Evolutionary conservation across 1,140 invertebrate genomes (phyloP).

Genomic region (Drosophila asahinai): DNA sequence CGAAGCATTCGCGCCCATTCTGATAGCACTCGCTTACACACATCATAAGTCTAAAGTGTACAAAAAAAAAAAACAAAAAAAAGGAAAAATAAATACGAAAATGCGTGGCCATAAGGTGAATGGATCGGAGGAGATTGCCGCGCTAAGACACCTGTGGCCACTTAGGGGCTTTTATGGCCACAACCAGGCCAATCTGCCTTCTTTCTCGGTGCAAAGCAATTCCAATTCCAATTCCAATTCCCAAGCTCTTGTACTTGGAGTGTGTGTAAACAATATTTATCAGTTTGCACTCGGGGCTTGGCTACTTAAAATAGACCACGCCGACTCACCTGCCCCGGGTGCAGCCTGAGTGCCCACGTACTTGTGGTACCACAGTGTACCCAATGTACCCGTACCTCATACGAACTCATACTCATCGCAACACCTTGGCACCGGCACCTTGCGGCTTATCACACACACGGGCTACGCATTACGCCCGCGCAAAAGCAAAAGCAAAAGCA

Average conservation of each 20-base stretch:
- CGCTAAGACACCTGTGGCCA: slow-evolving; percentile 59
- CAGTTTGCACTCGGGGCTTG: slow-evolving; percentile 53
- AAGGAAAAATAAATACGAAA: neutral
- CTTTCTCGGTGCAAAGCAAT: slow-evolving; percentile 71
- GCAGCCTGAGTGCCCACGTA: slow-evolving; percentile 44
- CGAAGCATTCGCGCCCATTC: slow-evolving; percentile 54
- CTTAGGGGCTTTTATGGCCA: slow-evolving; percentile 31
- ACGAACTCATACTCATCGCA: slow-evolving; percentile 11
- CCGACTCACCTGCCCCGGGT: slow-evolving; percentile 28
- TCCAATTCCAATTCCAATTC: slow-evolving; percentile 18
- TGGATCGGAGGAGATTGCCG: slow-evolving; percentile 41
- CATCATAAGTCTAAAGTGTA: slow-evolving; percentile 2
- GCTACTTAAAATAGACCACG: slow-evolving; percentile 58
- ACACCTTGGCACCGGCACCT: slow-evolving; percentile 37
- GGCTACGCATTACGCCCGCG: slow-evolving; percentile 66
- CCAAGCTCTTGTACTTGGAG: slow-evolving; percentile 35
- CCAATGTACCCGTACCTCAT: neutral
- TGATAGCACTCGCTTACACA: slow-evolving; percentile 40
- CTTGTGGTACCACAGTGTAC: neutral
- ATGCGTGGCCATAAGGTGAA: slow-evolving; percentile 55
- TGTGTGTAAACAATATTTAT: slow-evolving; percentile 76
- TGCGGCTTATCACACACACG: slow-evolving; percentile 51
- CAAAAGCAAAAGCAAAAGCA: slow-evolving; percentile 26
- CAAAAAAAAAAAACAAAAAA: neutral
- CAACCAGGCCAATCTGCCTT: slow-evolving; percentile 11